phyloP scores from a whole-genome alignment of 1,140 invertebrate species.

The Cyrtorhinus lividipennis region DNA sequence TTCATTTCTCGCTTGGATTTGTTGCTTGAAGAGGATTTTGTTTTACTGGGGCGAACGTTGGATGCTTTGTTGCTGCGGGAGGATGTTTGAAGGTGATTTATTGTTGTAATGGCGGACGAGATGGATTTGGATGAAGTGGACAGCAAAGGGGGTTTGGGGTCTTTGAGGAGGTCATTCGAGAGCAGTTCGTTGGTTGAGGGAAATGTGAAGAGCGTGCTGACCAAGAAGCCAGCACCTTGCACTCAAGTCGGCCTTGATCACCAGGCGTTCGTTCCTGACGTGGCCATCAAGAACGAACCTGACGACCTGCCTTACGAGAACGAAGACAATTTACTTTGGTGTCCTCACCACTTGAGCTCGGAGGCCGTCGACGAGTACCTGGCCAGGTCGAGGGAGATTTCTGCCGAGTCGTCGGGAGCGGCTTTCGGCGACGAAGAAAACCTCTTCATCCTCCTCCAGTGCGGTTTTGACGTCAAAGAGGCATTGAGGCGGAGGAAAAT shows the following conservation, averaged over 20 bases:
- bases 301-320: conserved; percentile 85
- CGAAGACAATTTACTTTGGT: conserved; percentile 88
- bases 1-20: too few relatives aligned
- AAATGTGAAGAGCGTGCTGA: too few relatives aligned
- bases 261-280: neutral
- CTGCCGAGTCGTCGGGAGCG: conserved; percentile 56
- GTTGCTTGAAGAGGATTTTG: too few relatives aligned
- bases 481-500: conserved; percentile 69
- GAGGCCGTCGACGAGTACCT: conserved; percentile 67
- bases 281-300: conserved; percentile 38
- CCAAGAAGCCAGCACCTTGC: too few relatives aligned
- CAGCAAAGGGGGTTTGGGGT: neutral
- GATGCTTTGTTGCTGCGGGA: too few relatives aligned
- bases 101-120: too few relatives aligned
- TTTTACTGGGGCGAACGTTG: too few relatives aligned
- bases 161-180: neutral
- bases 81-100: too few relatives aligned
- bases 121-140: neutral
- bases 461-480: conserved; percentile 85
- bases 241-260: neutral
- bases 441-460: conserved; percentile 76
- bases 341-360: conserved; percentile 60
- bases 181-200: too few relatives aligned
- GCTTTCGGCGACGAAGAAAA: conserved; percentile 87
- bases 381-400: conserved; percentile 43